A percentile compares a stretch with the other conserved stretches of the same genome.
Evolutionary conservation across 2,797 vertebrate genomes (phyloP).

Genomic region (Malacoctenus gilli): DNA sequence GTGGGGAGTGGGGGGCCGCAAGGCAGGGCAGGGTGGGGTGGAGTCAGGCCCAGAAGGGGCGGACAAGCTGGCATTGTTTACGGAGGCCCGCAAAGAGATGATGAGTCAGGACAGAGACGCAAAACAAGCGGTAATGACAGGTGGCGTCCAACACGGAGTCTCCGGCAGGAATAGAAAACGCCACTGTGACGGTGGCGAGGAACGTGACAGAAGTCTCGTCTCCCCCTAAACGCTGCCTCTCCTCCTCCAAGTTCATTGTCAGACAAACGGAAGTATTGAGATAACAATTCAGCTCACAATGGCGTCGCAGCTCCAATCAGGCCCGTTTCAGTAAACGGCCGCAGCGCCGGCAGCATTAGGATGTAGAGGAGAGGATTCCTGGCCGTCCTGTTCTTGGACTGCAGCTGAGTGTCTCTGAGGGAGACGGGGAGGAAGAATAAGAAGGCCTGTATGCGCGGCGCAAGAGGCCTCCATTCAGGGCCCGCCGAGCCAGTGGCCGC

Average conservation of each 20-base stretch:
- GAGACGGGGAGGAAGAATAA: slow-evolving; percentile 31
- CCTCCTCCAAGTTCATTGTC: neutral
- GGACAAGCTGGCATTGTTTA: slow-evolving; percentile 48
- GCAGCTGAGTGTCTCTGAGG: slow-evolving; percentile 51
- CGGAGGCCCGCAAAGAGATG: slow-evolving; percentile 16
- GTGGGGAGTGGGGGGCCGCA: neutral
- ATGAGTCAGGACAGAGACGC: slow-evolving; percentile 36
- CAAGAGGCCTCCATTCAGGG: slow-evolving; percentile 59
- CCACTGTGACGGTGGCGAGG: slow-evolving; percentile 1
- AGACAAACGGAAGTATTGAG: no score
- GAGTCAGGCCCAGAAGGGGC: slow-evolving; percentile 4
- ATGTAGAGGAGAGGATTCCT: slow-evolving; percentile 18
- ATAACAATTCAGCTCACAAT: no score
- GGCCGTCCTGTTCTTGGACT: slow-evolving; percentile 44
- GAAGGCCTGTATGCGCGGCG: slow-evolving; percentile 44
- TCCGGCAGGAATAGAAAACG: slow-evolving; percentile 24
- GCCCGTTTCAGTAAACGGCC: slow-evolving; percentile 2
- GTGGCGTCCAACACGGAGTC: no score
- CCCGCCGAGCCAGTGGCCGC: slow-evolving; percentile 49
- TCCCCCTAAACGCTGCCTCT: no score
- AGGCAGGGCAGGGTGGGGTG: slow-evolving; percentile 31
- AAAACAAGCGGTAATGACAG: no score
- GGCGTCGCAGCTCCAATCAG: no score
- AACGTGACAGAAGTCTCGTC: no score
- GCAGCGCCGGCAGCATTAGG: slow-evolving; percentile 14